Evolutionary conservation across 2,113 vertebrate genomes (phyloP).

Genomic region (Lophius piscatorius): DNA sequence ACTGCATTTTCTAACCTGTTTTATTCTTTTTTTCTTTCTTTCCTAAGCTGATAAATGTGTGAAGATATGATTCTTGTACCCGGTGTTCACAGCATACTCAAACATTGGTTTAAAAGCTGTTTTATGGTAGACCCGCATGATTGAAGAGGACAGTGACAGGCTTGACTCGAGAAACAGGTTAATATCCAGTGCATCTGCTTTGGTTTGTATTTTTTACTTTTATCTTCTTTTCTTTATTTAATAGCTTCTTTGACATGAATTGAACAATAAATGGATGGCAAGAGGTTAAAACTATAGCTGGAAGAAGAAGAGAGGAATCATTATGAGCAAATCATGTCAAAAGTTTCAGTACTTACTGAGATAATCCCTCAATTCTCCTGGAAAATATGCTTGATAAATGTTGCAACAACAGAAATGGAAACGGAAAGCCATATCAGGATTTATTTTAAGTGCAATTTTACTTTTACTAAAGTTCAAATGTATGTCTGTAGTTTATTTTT

Average conservation of each 20-base stretch:
- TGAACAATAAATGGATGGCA: slow-evolving; percentile 14
- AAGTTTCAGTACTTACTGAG: slow-evolving; percentile 21
- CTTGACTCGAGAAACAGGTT: slow-evolving; percentile 18
- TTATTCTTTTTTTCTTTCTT: slow-evolving; percentile 11
- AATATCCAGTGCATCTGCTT: slow-evolving; percentile 38
- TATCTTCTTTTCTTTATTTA: slow-evolving; percentile 7
- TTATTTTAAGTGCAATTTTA: background rate
- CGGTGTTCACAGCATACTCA: slow-evolving; percentile 18
- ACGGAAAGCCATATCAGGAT: background rate
- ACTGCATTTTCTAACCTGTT: too few species aligned
- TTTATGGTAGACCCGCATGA: slow-evolving; percentile 35
- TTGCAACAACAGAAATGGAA: background rate
- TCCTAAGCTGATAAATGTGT: slow-evolving; percentile 25
- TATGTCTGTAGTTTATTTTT: slow-evolving; percentile 8
- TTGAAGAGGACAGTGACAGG: slow-evolving; percentile 29
- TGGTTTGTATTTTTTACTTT: slow-evolving; percentile 30
- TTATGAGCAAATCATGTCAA: slow-evolving; percentile 27
- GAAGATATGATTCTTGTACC: slow-evolving; percentile 26
- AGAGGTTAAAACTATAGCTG: slow-evolving; percentile 28
- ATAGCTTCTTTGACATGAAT: slow-evolving; percentile 33
- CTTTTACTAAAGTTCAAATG: slow-evolving; percentile 11
- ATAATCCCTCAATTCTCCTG: slow-evolving; percentile 19
- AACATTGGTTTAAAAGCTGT: slow-evolving; percentile 18
- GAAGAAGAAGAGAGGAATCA: slow-evolving; percentile 4
- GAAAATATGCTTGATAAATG: slow-evolving; percentile 23